Evolutionary conservation across 2,797 vertebrate species (phyloP).

Genomic region (Enteromius fasciolatus): DNA sequence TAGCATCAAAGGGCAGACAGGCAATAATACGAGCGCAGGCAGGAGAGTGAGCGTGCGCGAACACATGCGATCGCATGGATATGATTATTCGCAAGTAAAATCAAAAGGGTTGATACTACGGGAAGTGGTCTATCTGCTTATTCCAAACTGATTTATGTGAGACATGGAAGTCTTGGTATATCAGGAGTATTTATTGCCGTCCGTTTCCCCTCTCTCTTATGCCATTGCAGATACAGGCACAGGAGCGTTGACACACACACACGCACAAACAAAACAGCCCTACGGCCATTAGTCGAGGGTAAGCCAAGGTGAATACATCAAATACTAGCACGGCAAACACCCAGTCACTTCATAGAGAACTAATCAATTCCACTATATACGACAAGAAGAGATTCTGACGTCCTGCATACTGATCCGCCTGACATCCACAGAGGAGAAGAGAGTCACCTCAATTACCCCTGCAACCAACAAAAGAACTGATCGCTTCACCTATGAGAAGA

Average conservation of each 20-base stretch:
- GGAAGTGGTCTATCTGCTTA: slow-evolving; percentile 2
- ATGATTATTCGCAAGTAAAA: background rate
- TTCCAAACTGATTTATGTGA: slow-evolving; percentile 10
- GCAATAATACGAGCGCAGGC: slow-evolving; percentile 14
- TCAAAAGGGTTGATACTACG: background rate
- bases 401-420: slow-evolving; percentile 39
- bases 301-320: slow-evolving; percentile 48
- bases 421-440: slow-evolving; percentile 5
- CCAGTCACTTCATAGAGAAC: slow-evolving; percentile 42
- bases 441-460: slow-evolving; percentile 33
- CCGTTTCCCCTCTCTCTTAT: background rate
- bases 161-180: slow-evolving; percentile 7
- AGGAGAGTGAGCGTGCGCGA: slow-evolving; percentile 11
- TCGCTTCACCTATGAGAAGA: background rate
- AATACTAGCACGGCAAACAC: slow-evolving; percentile 25
- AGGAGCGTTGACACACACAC: background rate
- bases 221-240: background rate
- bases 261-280: slow-evolving; percentile 16
- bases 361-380: slow-evolving; percentile 41
- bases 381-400: slow-evolving; percentile 34
- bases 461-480: slow-evolving; percentile 5
- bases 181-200: slow-evolving; percentile 14
- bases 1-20: slow-evolving; percentile 64
- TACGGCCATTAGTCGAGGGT: slow-evolving; percentile 35
- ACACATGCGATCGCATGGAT: background rate